Base-by-base conservation (phyloP, 2,113 vertebrate species). In the Pteronura brasiliensis region DNA sequence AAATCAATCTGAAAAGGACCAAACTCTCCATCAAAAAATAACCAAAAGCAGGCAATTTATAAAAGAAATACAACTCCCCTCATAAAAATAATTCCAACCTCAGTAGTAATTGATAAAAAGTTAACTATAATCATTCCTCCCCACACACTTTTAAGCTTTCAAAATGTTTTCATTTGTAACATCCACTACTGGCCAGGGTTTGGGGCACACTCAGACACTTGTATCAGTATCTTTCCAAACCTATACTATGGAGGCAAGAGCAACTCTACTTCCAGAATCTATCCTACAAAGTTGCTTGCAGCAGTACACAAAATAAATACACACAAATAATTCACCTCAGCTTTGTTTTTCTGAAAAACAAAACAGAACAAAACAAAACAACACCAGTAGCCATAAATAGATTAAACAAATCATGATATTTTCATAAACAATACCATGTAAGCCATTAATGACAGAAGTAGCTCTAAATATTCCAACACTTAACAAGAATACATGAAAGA, bases 101-200 rank as follows among this genome's bases (percentile, higher is more conserved):
- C 55, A 81, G 84, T 1, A 92, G 17, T 42, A 23, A 74, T 1
- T 57, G n/a, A 65, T 57, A 85, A 92, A 94, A 96, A 44, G 36
- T 29, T 39, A 88, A 61, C 69, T 7, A 93, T n/a, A 80, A 81
- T 81, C 39, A 44, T n/a, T 92, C 59, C 59, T 10, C 59, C 59
- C 11, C 3, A 61, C 21, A 59, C 59, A 27, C 57, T 59, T 59
- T 61, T 42, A 90, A 77, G n/a, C 17, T 52, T 39, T 82, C 88
- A 87, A 92, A 92, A 90, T n/a, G n/a, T 94, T 85, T 87, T 88
- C 25, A 83, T 59, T 21, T 74, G 14, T 79, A 88, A 74, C 84
- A 85, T 57, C 39, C 47, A 79, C 34, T 29, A 55, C 63, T 94
- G 52, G 83, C 34, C 77, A 94, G 20, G 4, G 11, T 49, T 84